Evolutionary conservation across 2,888 invertebrate genomes (phyloP), one percentile per base, ranked within the genome.

Genomic region (Neoaliturus tenellus): DNA sequence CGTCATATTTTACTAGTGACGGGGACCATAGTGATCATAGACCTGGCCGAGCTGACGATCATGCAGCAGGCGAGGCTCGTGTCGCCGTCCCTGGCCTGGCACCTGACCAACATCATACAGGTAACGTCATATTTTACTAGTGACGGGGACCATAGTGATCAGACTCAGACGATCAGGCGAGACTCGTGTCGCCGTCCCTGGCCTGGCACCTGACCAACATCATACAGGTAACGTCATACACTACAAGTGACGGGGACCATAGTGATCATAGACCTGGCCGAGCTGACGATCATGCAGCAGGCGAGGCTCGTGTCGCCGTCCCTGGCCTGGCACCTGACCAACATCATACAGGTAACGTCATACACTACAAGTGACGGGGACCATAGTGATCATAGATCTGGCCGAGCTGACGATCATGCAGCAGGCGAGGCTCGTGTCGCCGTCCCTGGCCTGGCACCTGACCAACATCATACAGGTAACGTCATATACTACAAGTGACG

Each of bases 71-170:
- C 88, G 5, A 82, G 86, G 58, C 82, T 88, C 25, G 84, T 86
- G 14, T 88, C 87, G 10, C 87, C 87, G 6, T 86, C 86, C 0
- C 51, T 86, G 48, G 87, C 87, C 23, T 88, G 87, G 87, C 88
- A 88, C 80, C 75, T 88, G 0, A 85, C 87, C 28, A 87, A 87
- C 82, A 82, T 87, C 71, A 85, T 87, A 10, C 88, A 88, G 87
- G 88, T 88, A 88, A 78, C 86, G 87, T n/a, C n/a, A n/a, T n/a
- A n/a, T n/a, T n/a, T n/a, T n/a, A n/a, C n/a, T n/a, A n/a, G n/a
- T n/a, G n/a, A n/a, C n/a, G n/a, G n/a, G n/a, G n/a, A n/a, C n/a
- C n/a, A n/a, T n/a, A n/a, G n/a, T n/a, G n/a, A n/a, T n/a, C n/a
- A n/a, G n/a, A n/a, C n/a, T n/a, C n/a, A n/a, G 31, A 55, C 85